Conservation (phyloP, 1,140 invertebrate genomes). For the Papilio polyxenes region DNA sequence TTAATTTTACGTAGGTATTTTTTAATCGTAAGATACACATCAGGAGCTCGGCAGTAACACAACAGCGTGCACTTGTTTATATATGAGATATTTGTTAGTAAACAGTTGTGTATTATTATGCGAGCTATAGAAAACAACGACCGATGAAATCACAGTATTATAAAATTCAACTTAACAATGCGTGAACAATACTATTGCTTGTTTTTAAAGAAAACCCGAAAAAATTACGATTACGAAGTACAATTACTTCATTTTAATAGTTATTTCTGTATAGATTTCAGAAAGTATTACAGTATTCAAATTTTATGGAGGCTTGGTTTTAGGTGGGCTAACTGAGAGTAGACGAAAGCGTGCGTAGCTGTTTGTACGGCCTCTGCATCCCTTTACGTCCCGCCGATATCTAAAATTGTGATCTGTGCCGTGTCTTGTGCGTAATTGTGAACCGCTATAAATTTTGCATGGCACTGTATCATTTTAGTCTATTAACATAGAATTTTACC, state of each 20-base stretch:
- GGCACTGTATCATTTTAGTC: neutral
- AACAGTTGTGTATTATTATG: constrained; percentile 29
- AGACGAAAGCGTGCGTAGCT: too few species aligned
- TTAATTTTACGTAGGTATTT: neutral
- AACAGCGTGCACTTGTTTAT: constrained; percentile 29
- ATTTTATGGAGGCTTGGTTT: neutral
- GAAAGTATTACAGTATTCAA: neutral
- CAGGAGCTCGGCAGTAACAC: constrained; percentile 10
- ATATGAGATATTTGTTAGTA: constrained; percentile 32
- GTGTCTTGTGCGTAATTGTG: neutral
- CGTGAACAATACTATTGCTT: constrained; percentile 9
- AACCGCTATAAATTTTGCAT: neutral
- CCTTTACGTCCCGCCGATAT: too few species aligned
- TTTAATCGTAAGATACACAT: constrained; percentile 16
- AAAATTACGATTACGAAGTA: constrained; percentile 5
- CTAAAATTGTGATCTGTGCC: too few species aligned
- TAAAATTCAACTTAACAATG: constrained; percentile 22
- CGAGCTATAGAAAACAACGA: constrained; percentile 12
- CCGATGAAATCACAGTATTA: constrained; percentile 33
- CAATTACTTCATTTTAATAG: neutral
- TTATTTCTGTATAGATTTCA: neutral
- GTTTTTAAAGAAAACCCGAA: neutral
- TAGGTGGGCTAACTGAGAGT: neutral
- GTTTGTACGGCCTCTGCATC: too few species aligned
- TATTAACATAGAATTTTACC: constrained; percentile 50